phyloP scores from a whole-genome alignment of 2,888 invertebrate genomes.

The Tenthredo distinguenda region DNA sequence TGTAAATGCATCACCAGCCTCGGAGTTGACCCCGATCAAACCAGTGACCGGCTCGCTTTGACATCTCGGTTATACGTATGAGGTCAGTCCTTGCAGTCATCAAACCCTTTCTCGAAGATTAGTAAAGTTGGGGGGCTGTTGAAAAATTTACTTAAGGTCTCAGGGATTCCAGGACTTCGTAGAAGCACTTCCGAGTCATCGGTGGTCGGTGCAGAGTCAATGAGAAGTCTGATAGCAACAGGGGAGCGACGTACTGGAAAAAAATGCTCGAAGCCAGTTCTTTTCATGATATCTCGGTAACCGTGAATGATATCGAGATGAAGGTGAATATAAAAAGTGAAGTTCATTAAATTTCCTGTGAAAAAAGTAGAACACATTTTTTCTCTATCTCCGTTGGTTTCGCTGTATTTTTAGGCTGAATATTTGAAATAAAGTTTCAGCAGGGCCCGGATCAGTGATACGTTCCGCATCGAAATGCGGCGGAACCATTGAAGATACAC shows the following conservation, averaged over 20 bases:
- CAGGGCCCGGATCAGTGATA: neutral
- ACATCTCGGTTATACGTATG: neutral
- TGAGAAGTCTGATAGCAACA: too few relatives aligned
- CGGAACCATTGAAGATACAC: neutral
- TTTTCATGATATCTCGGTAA: neutral
- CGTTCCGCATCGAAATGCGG: neutral
- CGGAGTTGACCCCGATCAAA: slow-evolving; percentile 4
- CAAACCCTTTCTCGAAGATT: neutral
- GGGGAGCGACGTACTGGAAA: too few relatives aligned
- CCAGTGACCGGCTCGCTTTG: neutral
- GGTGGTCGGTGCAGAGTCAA: too few relatives aligned
- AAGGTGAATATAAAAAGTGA: neutral
- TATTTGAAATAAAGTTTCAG: neutral
- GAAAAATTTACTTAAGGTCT: too few relatives aligned
- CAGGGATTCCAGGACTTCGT: too few relatives aligned
- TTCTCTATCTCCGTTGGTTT: neutral
- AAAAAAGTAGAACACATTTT: neutral
- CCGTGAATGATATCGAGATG: neutral
- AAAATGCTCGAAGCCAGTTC: neutral
- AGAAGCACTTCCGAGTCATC: neutral
- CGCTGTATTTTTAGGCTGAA: neutral
- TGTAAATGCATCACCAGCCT: slow-evolving; percentile 46
- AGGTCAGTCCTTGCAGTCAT: neutral
- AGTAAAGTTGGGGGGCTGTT: neutral
- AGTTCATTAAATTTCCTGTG: neutral